Evolutionary conservation across 2,888 invertebrate genomes (phyloP), one percentile per base, ranked within the genome.

Genomic region (Andricus curvator): DNA sequence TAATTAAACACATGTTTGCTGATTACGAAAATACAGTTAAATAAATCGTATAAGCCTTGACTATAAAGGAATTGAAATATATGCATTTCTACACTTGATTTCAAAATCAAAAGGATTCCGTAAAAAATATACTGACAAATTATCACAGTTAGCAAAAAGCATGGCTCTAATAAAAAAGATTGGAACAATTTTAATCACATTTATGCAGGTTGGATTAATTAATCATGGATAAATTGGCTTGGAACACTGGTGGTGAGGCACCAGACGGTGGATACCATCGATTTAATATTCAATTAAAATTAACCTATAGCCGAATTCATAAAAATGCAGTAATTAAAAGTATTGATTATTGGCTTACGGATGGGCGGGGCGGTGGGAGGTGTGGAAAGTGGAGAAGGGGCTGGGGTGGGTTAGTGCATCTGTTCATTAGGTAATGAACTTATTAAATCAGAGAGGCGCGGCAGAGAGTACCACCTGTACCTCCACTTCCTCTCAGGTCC

Each of bases 391-490:
- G 51, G 68, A 79, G 66, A 62, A 79, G 60, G 77, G 74, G 44
- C 41, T 78, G 83, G 81, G 83, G 85, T 84, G 77, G 56, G 56
- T 74, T 84, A 85, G 88, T 89, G 89, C 90, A 90, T 89, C 90
- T 90, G 91, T 91, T 91, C 90, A 91, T 91, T 91, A 91, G 88
- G 89, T 91, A 91, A 90, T 90, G 90, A 91, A 91, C 89, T 91
- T 91, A 91, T 91, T 91, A 91, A 91, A 91, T 91, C 90, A 89
- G 88, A 86, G 88, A 85, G 84, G 87, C 82, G 84, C 82, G 83
- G 82, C 83, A 81, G 81, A 84, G 80, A 82, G 84, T 82, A 84
- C 84, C 83, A 84, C 85, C 85, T 84, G 85, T 84, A 84, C 81
- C 82, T 81, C 48, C 79, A 62, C 74, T 80, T 78, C 82, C 83